Percentiles rank a stretch among this genome's conserved stretches.
These are phyloP conservation scores for Sus scrofa DNA, from an alignment of 2,113 vertebrate genomes.

Conservation along the genomic window T2T-Sscrofa CM000814.6:68273001-68273500, in stretches of 20 bases:
- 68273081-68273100: fast-evolving
- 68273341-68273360: neutral
- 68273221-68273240: neutral
- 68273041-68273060: neutral
- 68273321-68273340: neutral
- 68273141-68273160: fast-evolving
- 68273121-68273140: neutral
- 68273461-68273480: neutral
- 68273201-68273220: neutral
- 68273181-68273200: neutral
- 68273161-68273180: neutral
- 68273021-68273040: neutral
- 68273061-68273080: neutral
- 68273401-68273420: too few species aligned
- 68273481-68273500: neutral
- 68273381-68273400: neutral
- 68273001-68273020: neutral
- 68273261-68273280: neutral
- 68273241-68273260: too few species aligned
- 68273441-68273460: neutral
- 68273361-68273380: too few species aligned
- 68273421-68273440: neutral
- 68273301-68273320: neutral
- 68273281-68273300: neutral
- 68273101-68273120: neutral